These are phyloP conservation scores for Proterorhinus semilunaris DNA, from an alignment of 2,113 vertebrate species.

Conservation along the genomic window DNA sequence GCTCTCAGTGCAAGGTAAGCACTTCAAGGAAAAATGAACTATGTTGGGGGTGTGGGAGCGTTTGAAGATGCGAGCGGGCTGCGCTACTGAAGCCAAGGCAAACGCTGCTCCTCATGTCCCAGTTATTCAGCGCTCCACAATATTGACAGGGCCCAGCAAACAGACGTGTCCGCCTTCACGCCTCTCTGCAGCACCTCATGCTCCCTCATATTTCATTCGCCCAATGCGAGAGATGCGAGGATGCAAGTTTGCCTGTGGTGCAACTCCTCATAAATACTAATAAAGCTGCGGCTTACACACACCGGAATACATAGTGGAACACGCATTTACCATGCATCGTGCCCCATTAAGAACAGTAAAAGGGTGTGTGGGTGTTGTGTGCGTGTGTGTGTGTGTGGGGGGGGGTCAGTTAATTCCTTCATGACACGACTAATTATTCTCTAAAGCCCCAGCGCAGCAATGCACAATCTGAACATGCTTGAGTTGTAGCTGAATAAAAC, in stretches of 20 bases:
- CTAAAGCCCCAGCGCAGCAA: slow-evolving; percentile 8
- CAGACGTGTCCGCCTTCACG: slow-evolving; percentile 21
- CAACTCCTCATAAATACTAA: slow-evolving; percentile 2
- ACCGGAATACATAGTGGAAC: not conserved
- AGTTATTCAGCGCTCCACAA: slow-evolving; percentile 33
- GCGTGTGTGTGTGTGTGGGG: not conserved
- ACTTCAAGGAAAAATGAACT: slow-evolving; percentile 29
- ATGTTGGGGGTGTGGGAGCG: not conserved
- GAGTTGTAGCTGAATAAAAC: slow-evolving; percentile 31
- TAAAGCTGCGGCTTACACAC: not conserved
- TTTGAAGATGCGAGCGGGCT: slow-evolving; percentile 28
- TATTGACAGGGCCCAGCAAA: slow-evolving; percentile 16
- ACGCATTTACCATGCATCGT: slow-evolving; percentile 6
- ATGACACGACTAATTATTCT: slow-evolving; percentile 22
- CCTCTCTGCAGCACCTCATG: slow-evolving; percentile 20
- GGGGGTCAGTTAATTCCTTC: slow-evolving; percentile 10
- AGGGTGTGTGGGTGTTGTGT: not conserved
- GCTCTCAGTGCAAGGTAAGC: slow-evolving; percentile 54
- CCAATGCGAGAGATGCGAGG: not conserved
- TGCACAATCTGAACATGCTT: slow-evolving; percentile 14
- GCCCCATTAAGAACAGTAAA: not conserved
- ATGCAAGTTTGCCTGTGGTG: not conserved
- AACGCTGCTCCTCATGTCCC: slow-evolving; percentile 32
- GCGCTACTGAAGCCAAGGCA: slow-evolving; percentile 14
- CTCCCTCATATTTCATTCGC: not conserved